These are phyloP conservation scores for Parotia lawesii DNA, from an alignment of 2,113 vertebrate genomes.

Conservation along the genomic window DNA sequence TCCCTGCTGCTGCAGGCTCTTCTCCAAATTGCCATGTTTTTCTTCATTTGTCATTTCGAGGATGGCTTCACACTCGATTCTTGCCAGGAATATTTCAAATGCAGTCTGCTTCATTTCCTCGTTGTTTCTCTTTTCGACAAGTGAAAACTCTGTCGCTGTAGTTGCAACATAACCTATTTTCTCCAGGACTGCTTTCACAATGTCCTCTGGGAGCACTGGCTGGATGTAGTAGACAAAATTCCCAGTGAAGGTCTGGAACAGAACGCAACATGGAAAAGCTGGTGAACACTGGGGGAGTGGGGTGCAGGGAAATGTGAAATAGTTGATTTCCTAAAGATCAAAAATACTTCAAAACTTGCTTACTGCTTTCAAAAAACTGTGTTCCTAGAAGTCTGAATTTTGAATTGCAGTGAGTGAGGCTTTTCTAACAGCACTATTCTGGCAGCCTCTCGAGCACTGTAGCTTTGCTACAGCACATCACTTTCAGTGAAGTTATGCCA, in stretches of 20 bases:
- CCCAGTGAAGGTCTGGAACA: constrained; percentile 81
- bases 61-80: constrained; percentile 73
- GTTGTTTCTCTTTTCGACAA: constrained; percentile 61
- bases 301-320: not conserved
- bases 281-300: not conserved
- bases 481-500: not conserved
- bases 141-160: constrained; percentile 72
- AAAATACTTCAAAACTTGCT: not conserved
- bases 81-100: constrained; percentile 83
- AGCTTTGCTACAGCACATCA: not conserved
- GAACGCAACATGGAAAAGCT: not conserved
- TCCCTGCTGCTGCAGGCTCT: constrained; percentile 58
- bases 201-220: constrained; percentile 70
- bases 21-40: constrained; percentile 31
- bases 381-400: not conserved
- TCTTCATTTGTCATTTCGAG: constrained; percentile 67
- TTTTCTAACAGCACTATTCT: not conserved
- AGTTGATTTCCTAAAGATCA: not conserved
- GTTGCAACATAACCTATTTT: constrained; percentile 79
- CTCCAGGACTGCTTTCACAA: constrained; percentile 70
- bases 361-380: not conserved
- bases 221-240: constrained; percentile 82
- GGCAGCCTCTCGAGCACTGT: not conserved
- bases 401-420: not conserved
- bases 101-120: constrained; percentile 71